Conservation (phyloP, 2,888 invertebrate genomes). For the Oeneis ivallda region DNA sequence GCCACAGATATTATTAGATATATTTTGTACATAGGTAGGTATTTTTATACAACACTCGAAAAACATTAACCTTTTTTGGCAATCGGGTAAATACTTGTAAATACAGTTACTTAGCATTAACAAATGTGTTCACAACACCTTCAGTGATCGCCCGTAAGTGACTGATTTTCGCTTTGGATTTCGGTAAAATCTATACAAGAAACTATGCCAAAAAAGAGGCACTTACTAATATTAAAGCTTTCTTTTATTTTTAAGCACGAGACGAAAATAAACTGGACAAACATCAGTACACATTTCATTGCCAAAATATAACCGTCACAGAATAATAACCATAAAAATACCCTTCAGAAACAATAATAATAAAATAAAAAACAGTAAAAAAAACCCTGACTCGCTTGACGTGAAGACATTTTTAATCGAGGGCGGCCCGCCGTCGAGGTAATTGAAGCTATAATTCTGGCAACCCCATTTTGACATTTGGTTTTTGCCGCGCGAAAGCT, state of each 20-base stretch:
- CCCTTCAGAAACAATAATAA: constrained; percentile 46
- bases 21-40: too few relatives aligned
- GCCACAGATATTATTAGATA: too few relatives aligned
- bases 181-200: too few relatives aligned
- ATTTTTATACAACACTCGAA: too few relatives aligned
- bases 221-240: too few relatives aligned
- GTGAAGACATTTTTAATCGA: constrained; percentile 78
- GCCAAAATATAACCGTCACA: constrained; percentile 15
- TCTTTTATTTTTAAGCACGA: not conserved
- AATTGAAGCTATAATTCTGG: constrained; percentile 79
- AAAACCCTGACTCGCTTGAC: constrained; percentile 61
- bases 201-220: too few relatives aligned
- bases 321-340: constrained; percentile 51
- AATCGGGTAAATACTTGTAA: too few relatives aligned
- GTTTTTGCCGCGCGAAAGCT: constrained; percentile 62
- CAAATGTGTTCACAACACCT: too few relatives aligned
- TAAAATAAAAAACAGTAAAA: constrained; percentile 51
- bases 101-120: too few relatives aligned
- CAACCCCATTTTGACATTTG: constrained; percentile 79
- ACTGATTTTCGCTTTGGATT: too few relatives aligned
- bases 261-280: not conserved
- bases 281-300: constrained; percentile 12
- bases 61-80: too few relatives aligned
- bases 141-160: too few relatives aligned
- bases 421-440: constrained; percentile 57